Evolutionary conservation across 2,888 invertebrate species (phyloP).

Genomic region (Lasioglossum vierecki): DNA sequence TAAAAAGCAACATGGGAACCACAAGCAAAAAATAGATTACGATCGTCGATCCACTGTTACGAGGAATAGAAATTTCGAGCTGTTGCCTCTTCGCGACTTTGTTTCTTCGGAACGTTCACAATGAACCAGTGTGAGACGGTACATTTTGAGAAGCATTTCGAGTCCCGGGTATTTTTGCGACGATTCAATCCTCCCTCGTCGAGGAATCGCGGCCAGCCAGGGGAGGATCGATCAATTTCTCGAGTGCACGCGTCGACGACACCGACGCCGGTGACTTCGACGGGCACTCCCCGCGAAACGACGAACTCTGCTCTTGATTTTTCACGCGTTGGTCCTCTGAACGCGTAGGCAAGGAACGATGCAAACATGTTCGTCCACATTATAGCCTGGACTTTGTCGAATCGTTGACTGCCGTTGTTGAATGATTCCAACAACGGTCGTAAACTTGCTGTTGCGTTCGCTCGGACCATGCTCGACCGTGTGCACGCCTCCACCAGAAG

Average conservation of each 20-base stretch:
- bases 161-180: not conserved
- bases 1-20: too few species aligned
- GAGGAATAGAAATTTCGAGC: too few species aligned
- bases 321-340: slow-evolving; percentile 65
- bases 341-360: not conserved
- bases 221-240: slow-evolving; percentile 51
- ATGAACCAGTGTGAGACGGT: not conserved
- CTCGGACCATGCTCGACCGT: slow-evolving; percentile 33
- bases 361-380: not conserved
- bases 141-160: not conserved
- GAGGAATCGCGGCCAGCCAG: not conserved
- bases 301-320: slow-evolving; percentile 67
- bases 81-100: too few species aligned
- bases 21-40: too few species aligned
- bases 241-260: slow-evolving; percentile 78
- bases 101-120: too few species aligned
- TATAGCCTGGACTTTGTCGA: not conserved
- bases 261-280: slow-evolving; percentile 71
- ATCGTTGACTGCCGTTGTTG: not conserved
- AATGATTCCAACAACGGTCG: not conserved
- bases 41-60: too few species aligned
- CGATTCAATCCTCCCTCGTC: slow-evolving; percentile 22
- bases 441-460: not conserved
- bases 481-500: slow-evolving; percentile 19
- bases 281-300: slow-evolving; percentile 75